phyloP scores from a whole-genome alignment of 2,797 vertebrate species.

The Cirrhinus mrigala region DNA sequence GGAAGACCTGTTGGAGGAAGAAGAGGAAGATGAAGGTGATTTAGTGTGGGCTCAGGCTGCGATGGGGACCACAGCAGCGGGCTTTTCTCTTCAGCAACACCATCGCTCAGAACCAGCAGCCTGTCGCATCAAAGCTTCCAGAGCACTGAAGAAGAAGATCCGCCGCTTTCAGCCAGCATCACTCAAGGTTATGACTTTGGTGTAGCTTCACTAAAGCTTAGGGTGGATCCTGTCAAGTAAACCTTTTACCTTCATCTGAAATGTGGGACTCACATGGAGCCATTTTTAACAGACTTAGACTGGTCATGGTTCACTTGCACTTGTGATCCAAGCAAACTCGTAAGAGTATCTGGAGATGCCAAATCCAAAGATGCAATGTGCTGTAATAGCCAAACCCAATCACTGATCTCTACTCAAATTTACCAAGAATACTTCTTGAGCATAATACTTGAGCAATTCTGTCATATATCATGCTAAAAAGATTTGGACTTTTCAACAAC shows the following conservation, averaged over 20 bases:
- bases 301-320: not conserved
- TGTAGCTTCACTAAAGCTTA: constrained; percentile 72
- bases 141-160: constrained; percentile 94
- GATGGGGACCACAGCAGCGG: constrained; percentile 71
- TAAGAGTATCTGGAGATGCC: not conserved
- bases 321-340: not conserved
- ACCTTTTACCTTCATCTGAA: not conserved
- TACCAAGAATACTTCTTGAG: not conserved
- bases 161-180: constrained; percentile 91
- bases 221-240: constrained; percentile 25
- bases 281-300: not conserved
- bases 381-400: not conserved
- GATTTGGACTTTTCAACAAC: not conserved
- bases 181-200: constrained; percentile 95
- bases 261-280: not conserved
- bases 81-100: constrained; percentile 70
- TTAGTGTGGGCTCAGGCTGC: constrained; percentile 82
- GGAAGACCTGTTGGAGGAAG: constrained; percentile 71
- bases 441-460: not conserved
- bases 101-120: constrained; percentile 81
- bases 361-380: not conserved
- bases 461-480: not conserved
- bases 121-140: constrained; percentile 93
- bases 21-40: constrained; percentile 68
- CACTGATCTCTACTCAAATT: not conserved